These are phyloP conservation scores for Crossocerus cetratus DNA, from an alignment of 2,888 invertebrate genomes.

Conservation along the genomic window DNA sequence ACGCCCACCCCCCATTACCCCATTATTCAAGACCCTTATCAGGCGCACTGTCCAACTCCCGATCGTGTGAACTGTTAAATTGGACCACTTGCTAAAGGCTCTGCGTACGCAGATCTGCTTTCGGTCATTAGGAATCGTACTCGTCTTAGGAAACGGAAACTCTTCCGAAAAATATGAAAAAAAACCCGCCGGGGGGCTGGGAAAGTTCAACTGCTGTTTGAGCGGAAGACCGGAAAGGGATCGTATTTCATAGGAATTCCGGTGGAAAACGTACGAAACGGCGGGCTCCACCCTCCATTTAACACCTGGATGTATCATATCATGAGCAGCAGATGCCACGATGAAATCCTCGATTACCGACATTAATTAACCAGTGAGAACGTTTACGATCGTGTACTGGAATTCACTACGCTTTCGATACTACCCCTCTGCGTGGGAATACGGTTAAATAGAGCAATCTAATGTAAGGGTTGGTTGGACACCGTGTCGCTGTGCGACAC, in stretches of 20 bases:
- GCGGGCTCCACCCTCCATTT: slow-evolving; percentile 56
- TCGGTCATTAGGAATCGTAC: too few species aligned
- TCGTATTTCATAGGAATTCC: slow-evolving; percentile 48
- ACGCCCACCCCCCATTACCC: too few species aligned
- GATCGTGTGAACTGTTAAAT: too few species aligned
- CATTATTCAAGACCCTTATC: too few species aligned
- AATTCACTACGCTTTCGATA: neutral
- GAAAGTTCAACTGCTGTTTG: slow-evolving; percentile 3
- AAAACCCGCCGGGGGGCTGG: neutral
- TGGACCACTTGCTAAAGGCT: too few species aligned
- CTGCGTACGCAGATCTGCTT: too few species aligned
- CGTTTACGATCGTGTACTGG: slow-evolving; percentile 24
- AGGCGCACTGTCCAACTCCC: too few species aligned
- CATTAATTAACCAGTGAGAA: slow-evolving; percentile 47
- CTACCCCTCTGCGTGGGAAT: slow-evolving; percentile 39
- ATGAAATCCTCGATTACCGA: slow-evolving; percentile 51
- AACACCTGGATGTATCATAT: slow-evolving; percentile 58
- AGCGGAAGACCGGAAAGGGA: slow-evolving; percentile 45
- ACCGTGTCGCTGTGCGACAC: too few species aligned
- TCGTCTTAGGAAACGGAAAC: too few species aligned
- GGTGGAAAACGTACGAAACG: slow-evolving; percentile 39
- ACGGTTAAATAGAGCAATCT: slow-evolving; percentile 8
- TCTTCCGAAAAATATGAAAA: too few species aligned
- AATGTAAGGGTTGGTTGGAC: neutral
- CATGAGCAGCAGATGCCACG: slow-evolving; percentile 50